Conservation (phyloP, 2,113 vertebrate genomes). For the Nibea coibor region DNA sequence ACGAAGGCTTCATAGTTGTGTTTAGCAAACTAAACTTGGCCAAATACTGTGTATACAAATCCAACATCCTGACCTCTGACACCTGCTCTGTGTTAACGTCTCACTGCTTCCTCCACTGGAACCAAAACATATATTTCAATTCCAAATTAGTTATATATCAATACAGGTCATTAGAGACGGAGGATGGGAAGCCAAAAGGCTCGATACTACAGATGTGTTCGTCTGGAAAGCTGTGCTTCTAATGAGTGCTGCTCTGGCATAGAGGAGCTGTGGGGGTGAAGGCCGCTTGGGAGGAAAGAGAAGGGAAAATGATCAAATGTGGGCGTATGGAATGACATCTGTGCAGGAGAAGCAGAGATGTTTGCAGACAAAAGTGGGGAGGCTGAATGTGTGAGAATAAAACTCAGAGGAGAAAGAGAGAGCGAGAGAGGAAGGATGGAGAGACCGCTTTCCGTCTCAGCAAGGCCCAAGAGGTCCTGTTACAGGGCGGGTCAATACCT, state of each 20-base stretch:
- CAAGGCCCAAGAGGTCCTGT: slow-evolving; percentile 35
- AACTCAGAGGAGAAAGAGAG: slow-evolving; percentile 1
- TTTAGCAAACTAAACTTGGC: neutral
- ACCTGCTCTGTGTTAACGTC: slow-evolving; percentile 1
- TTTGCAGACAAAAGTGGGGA: slow-evolving; percentile 26
- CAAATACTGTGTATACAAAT: neutral
- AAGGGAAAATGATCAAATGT: slow-evolving; percentile 53
- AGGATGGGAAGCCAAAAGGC: slow-evolving; percentile 1
- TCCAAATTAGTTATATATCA: neutral
- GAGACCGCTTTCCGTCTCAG: slow-evolving; percentile 5
- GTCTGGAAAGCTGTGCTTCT: slow-evolving; percentile 40
- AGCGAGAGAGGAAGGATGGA: slow-evolving; percentile 5
- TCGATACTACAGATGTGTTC: slow-evolving; percentile 1
- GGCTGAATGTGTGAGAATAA: slow-evolving; percentile 11
- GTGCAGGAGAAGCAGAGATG: slow-evolving; percentile 26
- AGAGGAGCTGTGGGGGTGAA: slow-evolving; percentile 48
- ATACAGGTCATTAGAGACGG: neutral
- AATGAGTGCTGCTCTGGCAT: slow-evolving; percentile 28
- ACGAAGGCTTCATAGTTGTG: neutral
- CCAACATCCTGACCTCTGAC: neutral
- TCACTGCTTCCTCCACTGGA: neutral
- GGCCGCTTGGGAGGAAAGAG: slow-evolving; percentile 53
- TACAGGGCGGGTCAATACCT: slow-evolving; percentile 49
- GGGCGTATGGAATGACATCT: slow-evolving; percentile 57
- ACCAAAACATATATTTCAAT: neutral